These are phyloP conservation scores for Corythornis madagascariensis DNA, from an alignment of 2,113 vertebrate species.

Conservation along the genomic window DNA sequence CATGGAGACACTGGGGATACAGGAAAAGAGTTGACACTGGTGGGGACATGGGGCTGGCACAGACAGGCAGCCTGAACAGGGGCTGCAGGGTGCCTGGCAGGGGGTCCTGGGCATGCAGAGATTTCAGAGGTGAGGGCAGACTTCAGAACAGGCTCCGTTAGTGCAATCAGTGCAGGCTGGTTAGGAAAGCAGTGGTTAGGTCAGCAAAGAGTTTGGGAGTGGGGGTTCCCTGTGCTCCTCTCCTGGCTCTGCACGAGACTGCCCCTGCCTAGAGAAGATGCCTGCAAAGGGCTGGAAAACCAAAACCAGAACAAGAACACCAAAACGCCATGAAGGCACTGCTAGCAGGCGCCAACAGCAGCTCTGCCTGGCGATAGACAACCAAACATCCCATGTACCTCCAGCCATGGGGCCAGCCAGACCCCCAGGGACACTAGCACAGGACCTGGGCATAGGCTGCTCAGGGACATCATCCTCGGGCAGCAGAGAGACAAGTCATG, in stretches of 20 bases:
- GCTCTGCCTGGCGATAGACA: background rate
- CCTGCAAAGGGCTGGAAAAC: background rate
- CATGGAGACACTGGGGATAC: background rate
- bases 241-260: background rate
- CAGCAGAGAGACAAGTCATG: fast-evolving
- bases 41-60: background rate
- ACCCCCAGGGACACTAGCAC: fast-evolving
- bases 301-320: background rate
- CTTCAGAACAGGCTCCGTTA: constrained; percentile 20
- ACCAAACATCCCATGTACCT: background rate
- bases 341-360: fast-evolving
- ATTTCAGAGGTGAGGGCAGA: constrained; percentile 15
- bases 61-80: background rate
- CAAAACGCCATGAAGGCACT: fast-evolving
- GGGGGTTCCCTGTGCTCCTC: constrained; percentile 36
- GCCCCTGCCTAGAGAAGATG: background rate
- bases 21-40: background rate
- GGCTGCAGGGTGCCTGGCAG: background rate
- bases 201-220: constrained; percentile 46
- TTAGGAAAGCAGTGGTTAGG: constrained; percentile 48
- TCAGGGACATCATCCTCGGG: fast-evolving
- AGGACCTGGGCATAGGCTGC: background rate
- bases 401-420: background rate
- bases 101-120: background rate
- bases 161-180: constrained; percentile 18